These are phyloP conservation scores for Protophormia terraenovae DNA, from an alignment of 2,888 invertebrate species.

Conservation along the genomic window DNA sequence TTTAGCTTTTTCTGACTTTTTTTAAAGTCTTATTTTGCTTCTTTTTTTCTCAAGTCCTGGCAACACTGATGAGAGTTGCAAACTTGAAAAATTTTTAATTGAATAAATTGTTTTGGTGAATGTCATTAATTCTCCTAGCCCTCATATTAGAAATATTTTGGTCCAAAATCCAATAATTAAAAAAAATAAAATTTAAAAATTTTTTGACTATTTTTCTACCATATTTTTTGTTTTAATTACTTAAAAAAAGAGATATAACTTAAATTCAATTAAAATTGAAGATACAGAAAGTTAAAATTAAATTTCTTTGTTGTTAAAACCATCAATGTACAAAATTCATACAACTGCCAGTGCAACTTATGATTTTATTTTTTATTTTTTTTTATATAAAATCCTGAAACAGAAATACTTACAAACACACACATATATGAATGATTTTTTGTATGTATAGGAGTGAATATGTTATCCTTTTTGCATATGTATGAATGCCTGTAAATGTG, in stretches of 20 bases:
- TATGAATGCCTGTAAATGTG: not conserved
- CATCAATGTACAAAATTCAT: not conserved
- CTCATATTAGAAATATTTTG: no score
- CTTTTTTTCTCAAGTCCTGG: no score
- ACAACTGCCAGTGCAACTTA: conserved; percentile 7
- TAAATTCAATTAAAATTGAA: conserved; percentile 19
- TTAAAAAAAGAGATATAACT: not conserved
- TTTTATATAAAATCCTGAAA: conserved; percentile 11
- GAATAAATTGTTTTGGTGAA: no score
- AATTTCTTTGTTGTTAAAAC: conserved; percentile 22
- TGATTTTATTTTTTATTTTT: no score
- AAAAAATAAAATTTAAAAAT: no score
- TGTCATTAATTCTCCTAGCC: no score
- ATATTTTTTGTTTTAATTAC: not conserved
- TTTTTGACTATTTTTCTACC: not conserved
- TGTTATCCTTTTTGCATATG: not conserved
- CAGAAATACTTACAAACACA: not conserved
- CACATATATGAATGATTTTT: not conserved
- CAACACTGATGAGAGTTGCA: no score
- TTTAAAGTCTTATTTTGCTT: no score
- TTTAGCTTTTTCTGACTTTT: no score
- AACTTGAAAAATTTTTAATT: no score
- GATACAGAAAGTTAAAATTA: conserved; percentile 12
- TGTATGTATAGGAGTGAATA: not conserved
- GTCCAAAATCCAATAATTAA: no score